A percentile compares a stretch with the other conserved stretches of the same genome.
Evolutionary conservation across 2,113 vertebrate genomes (phyloP).

Genomic region (Pseudorhombus dupliciocellatus): DNA sequence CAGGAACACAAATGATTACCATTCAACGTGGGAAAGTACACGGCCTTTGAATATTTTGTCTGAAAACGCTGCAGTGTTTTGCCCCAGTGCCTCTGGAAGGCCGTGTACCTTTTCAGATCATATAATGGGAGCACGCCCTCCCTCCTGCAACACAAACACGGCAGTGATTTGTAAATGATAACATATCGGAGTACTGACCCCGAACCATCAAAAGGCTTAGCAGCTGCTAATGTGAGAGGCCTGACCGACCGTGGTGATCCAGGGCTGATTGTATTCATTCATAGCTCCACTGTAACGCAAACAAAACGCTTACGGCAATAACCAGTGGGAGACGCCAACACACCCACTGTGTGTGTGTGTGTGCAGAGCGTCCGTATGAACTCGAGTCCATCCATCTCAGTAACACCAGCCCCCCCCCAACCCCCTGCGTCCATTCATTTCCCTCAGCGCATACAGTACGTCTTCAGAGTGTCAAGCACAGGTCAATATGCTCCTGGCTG

Average conservation of each 20-base stretch:
- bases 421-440: constrained; percentile 43
- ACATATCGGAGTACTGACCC: constrained; percentile 41
- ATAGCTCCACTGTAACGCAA: constrained; percentile 29
- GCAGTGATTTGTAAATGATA: constrained; percentile 47
- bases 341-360: constrained; percentile 19
- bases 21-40: background rate
- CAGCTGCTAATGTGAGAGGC: constrained; percentile 46
- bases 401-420: constrained; percentile 29
- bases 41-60: constrained; percentile 2
- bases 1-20: constrained; percentile 4
- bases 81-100: constrained; percentile 16
- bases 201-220: constrained; percentile 34
- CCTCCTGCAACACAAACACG: constrained; percentile 28
- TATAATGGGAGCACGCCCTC: background rate
- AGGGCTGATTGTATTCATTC: constrained; percentile 39
- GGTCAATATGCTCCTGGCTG: constrained; percentile 68
- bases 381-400: constrained; percentile 46
- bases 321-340: constrained; percentile 15
- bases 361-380: constrained; percentile 44
- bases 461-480: constrained; percentile 63
- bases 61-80: background rate
- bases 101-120: constrained; percentile 2
- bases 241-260: constrained; percentile 33
- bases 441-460: constrained; percentile 44
- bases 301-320: constrained; percentile 25